These are phyloP conservation scores for Phengaris arion DNA, from an alignment of 2,888 invertebrate species.

Conservation along the genomic window DNA sequence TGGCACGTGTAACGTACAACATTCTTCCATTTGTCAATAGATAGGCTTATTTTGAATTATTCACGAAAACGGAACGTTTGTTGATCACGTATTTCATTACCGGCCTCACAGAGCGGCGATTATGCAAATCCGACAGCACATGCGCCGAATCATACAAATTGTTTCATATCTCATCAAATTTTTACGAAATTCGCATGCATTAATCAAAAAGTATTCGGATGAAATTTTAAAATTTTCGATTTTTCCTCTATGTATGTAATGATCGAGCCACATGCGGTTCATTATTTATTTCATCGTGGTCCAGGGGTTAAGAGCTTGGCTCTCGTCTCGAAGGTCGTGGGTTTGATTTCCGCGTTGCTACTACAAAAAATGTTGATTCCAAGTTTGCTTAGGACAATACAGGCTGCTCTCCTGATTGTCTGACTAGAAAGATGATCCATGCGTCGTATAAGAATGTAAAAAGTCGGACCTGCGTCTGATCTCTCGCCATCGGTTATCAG, in stretches of 20 bases:
- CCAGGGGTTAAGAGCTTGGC: too few relatives aligned
- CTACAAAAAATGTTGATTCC: too few relatives aligned
- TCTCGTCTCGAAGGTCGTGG: too few relatives aligned
- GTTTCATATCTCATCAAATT: conserved; percentile 70
- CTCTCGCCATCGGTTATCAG: too few relatives aligned
- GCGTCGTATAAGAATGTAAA: too few relatives aligned
- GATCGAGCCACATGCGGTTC: conserved; percentile 36
- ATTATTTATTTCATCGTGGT: too few relatives aligned
- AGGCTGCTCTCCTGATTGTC: too few relatives aligned
- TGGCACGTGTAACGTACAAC: background rate
- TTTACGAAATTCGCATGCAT: conserved; percentile 55
- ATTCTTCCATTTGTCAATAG: conserved; percentile 2
- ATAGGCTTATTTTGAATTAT: conserved; percentile 7
- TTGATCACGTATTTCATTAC: conserved; percentile 67
- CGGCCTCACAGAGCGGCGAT: conserved; percentile 58
- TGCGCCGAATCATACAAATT: conserved; percentile 67
- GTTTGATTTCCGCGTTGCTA: too few relatives aligned
- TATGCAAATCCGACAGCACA: conserved; percentile 64
- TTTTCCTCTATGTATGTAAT: background rate
- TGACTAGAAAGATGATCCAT: too few relatives aligned
- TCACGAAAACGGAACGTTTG: conserved; percentile 48
- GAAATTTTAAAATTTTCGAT: background rate
- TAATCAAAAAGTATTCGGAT: conserved; percentile 30
- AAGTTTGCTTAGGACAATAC: too few relatives aligned
- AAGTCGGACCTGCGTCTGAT: too few relatives aligned